These are phyloP conservation scores for Neomicropteryx cornuta DNA, from an alignment of 1,140 invertebrate species.

Conservation along the genomic window DNA sequence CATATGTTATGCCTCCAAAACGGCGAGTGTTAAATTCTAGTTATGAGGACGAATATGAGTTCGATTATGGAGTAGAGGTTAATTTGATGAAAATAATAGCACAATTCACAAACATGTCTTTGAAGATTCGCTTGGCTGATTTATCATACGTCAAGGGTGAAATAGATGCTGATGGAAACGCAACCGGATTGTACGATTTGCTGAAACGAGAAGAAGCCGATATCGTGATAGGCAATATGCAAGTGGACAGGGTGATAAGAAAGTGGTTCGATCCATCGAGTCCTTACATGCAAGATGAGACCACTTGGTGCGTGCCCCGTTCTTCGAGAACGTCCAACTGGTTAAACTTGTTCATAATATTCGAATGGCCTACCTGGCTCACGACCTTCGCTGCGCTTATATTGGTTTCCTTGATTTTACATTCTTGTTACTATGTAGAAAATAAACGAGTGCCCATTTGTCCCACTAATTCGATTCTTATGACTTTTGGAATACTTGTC, in stretches of 20 bases:
- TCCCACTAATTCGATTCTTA: conserved; percentile 34
- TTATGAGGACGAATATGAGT: conserved; percentile 29
- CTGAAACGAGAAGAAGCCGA: conserved; percentile 28
- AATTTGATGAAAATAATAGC: conserved; percentile 34
- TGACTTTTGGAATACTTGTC: conserved; percentile 36
- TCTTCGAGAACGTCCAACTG: conserved; percentile 28
- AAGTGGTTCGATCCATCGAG: conserved; percentile 34
- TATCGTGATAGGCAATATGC: conserved; percentile 34
- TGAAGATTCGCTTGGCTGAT: conserved; percentile 28
- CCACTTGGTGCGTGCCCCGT: conserved; percentile 35
- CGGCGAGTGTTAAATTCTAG: conserved; percentile 19
- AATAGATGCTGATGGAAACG: conserved; percentile 24
- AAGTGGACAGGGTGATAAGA: conserved; percentile 30
- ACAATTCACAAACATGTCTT: conserved; percentile 33
- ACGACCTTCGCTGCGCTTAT: conserved; percentile 27
- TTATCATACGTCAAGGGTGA: conserved; percentile 31
- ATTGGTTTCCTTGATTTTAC: conserved; percentile 28
- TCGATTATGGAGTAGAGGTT: conserved; percentile 33
- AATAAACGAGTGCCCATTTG: conserved; percentile 25
- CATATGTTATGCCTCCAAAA: conserved; percentile 34
- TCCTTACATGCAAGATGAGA: conserved; percentile 37
- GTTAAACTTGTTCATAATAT: conserved; percentile 36
- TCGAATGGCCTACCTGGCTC: conserved; percentile 34
- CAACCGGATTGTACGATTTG: conserved; percentile 25
- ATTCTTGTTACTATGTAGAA: conserved; percentile 30